Evolutionary conservation across 2,797 vertebrate genomes (phyloP), one percentile per base, ranked within the genome.

Genomic region (Poecilia velifera): DNA sequence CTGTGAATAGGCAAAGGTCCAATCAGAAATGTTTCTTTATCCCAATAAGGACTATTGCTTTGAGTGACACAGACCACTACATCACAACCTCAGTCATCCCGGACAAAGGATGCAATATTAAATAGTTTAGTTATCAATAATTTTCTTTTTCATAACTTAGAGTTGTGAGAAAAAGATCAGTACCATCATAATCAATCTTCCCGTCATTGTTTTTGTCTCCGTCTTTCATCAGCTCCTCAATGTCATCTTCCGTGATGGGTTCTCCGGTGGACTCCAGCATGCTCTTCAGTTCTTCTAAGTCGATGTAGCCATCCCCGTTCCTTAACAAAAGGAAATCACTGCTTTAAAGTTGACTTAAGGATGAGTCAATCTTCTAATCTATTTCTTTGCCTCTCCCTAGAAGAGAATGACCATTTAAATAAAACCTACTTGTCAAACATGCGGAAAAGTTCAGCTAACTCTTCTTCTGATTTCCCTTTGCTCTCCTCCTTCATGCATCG

Each of bases 401-500:
- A 5, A 71, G 6, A 14, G n/a, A 46, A 72, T 28, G 5, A 31
- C 22, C 10, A 39, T 71, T 45, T n/a, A 45, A 45, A 39, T n/a
- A 3, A 76, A 77, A 86, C 91, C 4, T 94, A 96, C 95, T 96
- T 96, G 80, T 96, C 96, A 94, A 99, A 99, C 98, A 99, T 99
- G 83, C 98, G 97, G 94, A 99, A 99, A 82, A 99, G 96, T 88
- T 99, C 98, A 0, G 97, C 98, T 83, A 99, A 90, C 77, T 99
- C 98, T 84, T 99, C 98, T 86, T 99, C 98, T 0, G 98, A 96
- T 93, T 98, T 99, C 68, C 98, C 98, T 96, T 99, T 99, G 96
- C 97, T 99, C 95, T 99, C 98, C 3, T 99, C 98, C 94, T 99
- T 99, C 98, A 99, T 99, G 89, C 98, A 99, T 84, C 98, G 96